Evolutionary conservation across 1,140 invertebrate species (phyloP), one percentile per base, ranked within the genome.

Genomic region (Triops cancriformis): DNA sequence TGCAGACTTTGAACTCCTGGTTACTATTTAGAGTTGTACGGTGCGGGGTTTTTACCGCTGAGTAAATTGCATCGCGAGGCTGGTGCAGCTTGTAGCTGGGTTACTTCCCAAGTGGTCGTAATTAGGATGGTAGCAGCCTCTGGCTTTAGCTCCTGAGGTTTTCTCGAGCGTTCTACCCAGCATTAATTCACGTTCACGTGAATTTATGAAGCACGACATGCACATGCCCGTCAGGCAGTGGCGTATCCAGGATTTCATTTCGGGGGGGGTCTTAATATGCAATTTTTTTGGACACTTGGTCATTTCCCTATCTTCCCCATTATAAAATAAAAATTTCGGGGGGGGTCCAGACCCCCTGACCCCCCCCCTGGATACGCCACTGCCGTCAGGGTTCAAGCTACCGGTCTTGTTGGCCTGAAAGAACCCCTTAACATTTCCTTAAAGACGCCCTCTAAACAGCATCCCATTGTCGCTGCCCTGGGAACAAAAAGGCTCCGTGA

Each of bases 121-220:
- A 64, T 64, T 64, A 64, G 51, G 51, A 64, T 64, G 51, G 51
- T 64, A 64, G 51, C 51, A 64, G 51, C 51, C 51, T 64, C 51
- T 64, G 51, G 51, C 51, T 64, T 64, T 18, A 64, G 51, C 51
- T 64, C 18, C n/a, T 64, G 51, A 64, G 51, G 51, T 64, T 64
- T 64, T 64, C 23, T 23, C 23, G 23, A 64, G 51, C 10, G 51
- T 64, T 64, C 51, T 64, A 64, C 51, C 23, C 5, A 64, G 51
- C 51, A 64, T 23, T 64, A 64, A 64, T 64, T 64, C 51, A 64
- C 51, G 51, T 64, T 64, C 51, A 64, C 51, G 51, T 64, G 51
- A 64, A 64, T 64, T 64, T 64, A 64, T 64, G 51, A 64, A 64
- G 51, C 51, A 64, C 51, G 51, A 64, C 51, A 64, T 64, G 51